These are phyloP conservation scores for Bombylius major DNA, from an alignment of 2,888 invertebrate species.

Conservation along the genomic window DNA sequence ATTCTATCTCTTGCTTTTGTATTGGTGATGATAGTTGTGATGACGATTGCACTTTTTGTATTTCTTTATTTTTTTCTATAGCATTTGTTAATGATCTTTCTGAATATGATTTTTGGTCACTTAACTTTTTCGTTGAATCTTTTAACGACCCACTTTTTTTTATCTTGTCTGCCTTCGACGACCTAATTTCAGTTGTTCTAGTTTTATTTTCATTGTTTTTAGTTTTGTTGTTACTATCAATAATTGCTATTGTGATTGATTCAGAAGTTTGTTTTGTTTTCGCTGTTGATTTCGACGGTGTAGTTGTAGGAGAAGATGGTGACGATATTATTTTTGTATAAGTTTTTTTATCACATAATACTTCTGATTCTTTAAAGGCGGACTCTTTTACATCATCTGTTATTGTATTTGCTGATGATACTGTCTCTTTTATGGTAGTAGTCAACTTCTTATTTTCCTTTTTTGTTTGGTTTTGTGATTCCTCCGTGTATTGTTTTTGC, in stretches of 20 bases:
- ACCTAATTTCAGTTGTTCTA: constrained; percentile 11
- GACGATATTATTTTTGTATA: background rate
- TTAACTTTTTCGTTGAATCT: constrained; percentile 9
- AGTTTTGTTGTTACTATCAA: constrained; percentile 1
- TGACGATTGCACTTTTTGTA: constrained; percentile 22
- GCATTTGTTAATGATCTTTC: background rate
- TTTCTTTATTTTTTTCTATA: background rate
- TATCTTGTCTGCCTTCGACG: constrained; percentile 6
- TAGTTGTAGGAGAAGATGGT: constrained; percentile 16
- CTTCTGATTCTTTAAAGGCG: constrained; percentile 11
- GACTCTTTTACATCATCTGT: constrained; percentile 13
- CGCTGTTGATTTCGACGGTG: constrained; percentile 15
- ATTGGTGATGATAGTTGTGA: constrained; percentile 16
- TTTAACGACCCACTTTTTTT: constrained; percentile 7
- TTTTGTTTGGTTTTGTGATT: constrained; percentile 12
- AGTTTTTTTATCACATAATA: background rate
- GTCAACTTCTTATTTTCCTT: background rate
- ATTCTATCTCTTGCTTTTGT: constrained; percentile 11
- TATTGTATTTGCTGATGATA: constrained; percentile 1
- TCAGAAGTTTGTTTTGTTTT: constrained; percentile 7
- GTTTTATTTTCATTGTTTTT: constrained; percentile 6
- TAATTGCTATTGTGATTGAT: constrained; percentile 10
- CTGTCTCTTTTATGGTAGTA: background rate
- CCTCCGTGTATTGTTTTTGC: constrained; percentile 7
- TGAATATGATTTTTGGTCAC: background rate